phyloP scores from a whole-genome alignment of 1,140 invertebrate genomes.

The Delia radicum region DNA sequence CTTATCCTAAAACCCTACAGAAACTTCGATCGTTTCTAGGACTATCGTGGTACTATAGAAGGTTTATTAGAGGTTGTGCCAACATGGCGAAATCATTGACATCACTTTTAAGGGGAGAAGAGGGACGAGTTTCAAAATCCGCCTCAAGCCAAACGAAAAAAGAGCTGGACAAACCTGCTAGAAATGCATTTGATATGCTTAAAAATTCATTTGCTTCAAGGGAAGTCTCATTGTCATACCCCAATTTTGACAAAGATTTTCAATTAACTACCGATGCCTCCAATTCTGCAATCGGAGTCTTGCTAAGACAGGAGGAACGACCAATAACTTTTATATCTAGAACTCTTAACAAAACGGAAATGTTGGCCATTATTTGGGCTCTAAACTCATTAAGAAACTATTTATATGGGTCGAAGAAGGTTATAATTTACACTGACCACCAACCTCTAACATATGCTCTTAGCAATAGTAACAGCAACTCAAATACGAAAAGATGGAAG shows the following conservation, averaged over 20 bases:
- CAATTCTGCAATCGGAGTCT: too few species aligned
- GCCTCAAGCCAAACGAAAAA: background rate
- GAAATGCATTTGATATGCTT: constrained; percentile 16
- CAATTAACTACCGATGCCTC: too few species aligned
- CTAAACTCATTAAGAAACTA: constrained; percentile 8
- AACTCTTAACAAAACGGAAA: constrained; percentile 35
- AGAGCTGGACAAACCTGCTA: constrained; percentile 6
- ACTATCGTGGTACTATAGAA: background rate
- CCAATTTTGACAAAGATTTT: background rate
- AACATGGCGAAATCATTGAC: constrained; percentile 23
- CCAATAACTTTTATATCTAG: constrained; percentile 53
- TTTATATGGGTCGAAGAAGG: too few species aligned
- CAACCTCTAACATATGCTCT: background rate
- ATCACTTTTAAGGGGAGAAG: too few species aligned
- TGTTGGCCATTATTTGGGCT: too few species aligned
- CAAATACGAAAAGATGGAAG: too few species aligned
- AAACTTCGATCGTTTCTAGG: constrained; percentile 23
- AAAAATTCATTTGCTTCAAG: constrained; percentile 7
- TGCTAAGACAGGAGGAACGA: background rate
- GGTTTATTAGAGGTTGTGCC: constrained; percentile 7
- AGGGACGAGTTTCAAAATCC: constrained; percentile 10
- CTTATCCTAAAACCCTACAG: constrained; percentile 25
- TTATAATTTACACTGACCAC: constrained; percentile 25
- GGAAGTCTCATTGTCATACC: background rate
- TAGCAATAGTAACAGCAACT: too few species aligned